These are phyloP conservation scores for Crossaster papposus DNA, from an alignment of 53 echinoderm and acorn worm genomes.

Conservation along the genomic window DNA sequence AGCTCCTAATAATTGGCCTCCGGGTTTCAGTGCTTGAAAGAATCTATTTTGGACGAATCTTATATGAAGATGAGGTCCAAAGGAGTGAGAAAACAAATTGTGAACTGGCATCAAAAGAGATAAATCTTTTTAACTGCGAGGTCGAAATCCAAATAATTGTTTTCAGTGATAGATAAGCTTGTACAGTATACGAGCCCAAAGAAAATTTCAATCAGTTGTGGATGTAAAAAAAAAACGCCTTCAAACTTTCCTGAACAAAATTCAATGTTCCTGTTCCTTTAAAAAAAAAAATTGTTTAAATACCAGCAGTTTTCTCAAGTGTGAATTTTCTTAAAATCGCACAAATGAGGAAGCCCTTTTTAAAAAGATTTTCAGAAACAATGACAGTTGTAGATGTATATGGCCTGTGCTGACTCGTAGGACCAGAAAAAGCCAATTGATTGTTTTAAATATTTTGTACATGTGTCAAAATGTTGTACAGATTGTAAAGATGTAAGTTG, in stretches of 20 bases:
- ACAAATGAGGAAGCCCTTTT: neutral
- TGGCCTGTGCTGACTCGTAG: neutral
- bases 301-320: neutral
- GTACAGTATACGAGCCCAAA: conserved; percentile 14
- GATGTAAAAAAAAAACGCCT: neutral
- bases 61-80: too few relatives aligned
- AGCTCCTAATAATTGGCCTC: too few relatives aligned
- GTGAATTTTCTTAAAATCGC: neutral
- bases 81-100: too few relatives aligned
- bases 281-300: neutral
- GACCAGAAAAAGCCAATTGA: neutral
- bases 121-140: neutral
- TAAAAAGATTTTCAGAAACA: neutral
- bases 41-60: too few relatives aligned
- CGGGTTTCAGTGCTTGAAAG: too few relatives aligned
- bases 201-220: neutral
- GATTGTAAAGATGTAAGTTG: conserved; percentile 49
- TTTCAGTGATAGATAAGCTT: neutral
- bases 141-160: neutral
- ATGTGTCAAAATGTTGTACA: conserved; percentile 60
- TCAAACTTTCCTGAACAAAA: neutral
- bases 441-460: conserved; percentile 60
- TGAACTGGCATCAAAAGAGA: too few relatives aligned
- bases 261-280: neutral
- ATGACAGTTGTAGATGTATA: conserved; percentile 20